These are phyloP conservation scores for Myiagra hebetior DNA, from an alignment of 2,113 vertebrate genomes.

Conservation along the genomic window DNA sequence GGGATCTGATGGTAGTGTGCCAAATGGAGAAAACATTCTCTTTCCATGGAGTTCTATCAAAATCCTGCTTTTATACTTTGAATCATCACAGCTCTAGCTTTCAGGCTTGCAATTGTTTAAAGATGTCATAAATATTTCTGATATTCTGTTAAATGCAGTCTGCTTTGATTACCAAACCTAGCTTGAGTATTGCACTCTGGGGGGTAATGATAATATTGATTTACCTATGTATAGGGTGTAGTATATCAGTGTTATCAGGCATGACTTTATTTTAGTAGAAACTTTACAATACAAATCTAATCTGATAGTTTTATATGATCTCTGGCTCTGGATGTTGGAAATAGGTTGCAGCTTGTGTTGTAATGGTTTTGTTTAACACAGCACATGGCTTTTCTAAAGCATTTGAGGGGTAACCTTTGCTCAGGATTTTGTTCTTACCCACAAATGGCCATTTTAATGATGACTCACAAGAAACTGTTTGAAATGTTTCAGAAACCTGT, in stretches of 20 bases:
- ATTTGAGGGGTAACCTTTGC: background rate
- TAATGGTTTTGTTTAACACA: conserved; percentile 9
- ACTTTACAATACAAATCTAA: conserved; percentile 15
- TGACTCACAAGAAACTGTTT: background rate
- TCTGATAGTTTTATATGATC: conserved; percentile 11
- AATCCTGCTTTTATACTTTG: conserved; percentile 3
- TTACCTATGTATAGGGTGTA: background rate
- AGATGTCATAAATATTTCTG: conserved; percentile 39
- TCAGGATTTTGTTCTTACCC: conserved; percentile 13
- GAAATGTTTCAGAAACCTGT: conserved; percentile 7
- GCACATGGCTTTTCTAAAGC: conserved; percentile 7
- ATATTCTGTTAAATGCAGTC: background rate
- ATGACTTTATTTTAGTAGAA: conserved; percentile 14
- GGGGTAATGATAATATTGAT: background rate
- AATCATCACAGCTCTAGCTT: background rate
- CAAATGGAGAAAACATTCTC: background rate
- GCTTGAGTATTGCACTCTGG: background rate
- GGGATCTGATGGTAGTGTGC: background rate
- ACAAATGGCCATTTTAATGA: background rate
- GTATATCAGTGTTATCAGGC: background rate
- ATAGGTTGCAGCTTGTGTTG: background rate
- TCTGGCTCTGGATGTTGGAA: conserved; percentile 34
- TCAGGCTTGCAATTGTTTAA: conserved; percentile 10
- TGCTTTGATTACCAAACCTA: background rate
- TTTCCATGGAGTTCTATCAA: background rate